These are phyloP conservation scores for Goniozus legneri DNA, from an alignment of 1,140 invertebrate genomes.

Conservation along the genomic window DNA sequence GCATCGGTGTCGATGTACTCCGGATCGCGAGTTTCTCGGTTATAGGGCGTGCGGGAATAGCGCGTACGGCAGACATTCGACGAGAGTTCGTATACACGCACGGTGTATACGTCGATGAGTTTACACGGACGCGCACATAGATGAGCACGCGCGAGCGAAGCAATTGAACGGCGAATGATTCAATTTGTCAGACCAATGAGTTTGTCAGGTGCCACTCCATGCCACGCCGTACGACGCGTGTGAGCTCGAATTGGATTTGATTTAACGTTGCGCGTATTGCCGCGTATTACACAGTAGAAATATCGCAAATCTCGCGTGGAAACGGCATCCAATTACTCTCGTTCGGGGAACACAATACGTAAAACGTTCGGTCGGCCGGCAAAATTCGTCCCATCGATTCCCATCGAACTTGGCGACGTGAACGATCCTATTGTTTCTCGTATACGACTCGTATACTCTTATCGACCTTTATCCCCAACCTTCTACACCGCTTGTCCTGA, in stretches of 20 bases:
- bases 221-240: constrained; percentile 37
- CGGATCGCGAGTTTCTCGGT: no score
- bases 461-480: constrained; percentile 4
- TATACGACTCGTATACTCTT: background rate
- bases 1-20: constrained; percentile 20
- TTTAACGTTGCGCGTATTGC: constrained; percentile 51
- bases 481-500: constrained; percentile 16
- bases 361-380: constrained; percentile 26
- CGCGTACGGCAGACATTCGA: constrained; percentile 35
- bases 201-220: constrained; percentile 54
- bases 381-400: constrained; percentile 10
- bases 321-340: constrained; percentile 45
- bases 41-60: constrained; percentile 27
- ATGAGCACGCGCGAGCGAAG: constrained; percentile 36
- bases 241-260: constrained; percentile 52
- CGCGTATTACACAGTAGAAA: constrained; percentile 51
- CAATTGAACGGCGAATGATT: constrained; percentile 56
- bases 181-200: constrained; percentile 56
- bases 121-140: background rate
- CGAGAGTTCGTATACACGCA: constrained; percentile 18
- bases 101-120: no score
- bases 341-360: constrained; percentile 35
- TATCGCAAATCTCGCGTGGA: constrained; percentile 50
- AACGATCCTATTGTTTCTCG: background rate
- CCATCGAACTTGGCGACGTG: background rate